These are phyloP conservation scores for Diorhabda elongata DNA, from an alignment of 1,140 invertebrate genomes.

Conservation along the genomic window DNA sequence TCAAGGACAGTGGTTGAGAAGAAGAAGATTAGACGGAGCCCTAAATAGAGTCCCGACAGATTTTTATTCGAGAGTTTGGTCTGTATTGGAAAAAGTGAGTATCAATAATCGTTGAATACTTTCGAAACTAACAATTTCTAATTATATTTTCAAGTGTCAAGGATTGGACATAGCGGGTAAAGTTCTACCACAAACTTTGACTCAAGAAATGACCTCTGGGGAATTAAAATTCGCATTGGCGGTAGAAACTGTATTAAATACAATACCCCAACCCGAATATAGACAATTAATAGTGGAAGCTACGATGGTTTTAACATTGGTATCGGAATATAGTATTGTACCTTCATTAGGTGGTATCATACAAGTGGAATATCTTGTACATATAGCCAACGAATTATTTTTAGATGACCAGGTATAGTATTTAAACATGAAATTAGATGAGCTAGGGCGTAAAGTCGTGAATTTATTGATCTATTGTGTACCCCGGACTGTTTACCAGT, in stretches of 20 bases:
- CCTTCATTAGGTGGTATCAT: conserved; percentile 76
- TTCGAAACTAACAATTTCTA: no score
- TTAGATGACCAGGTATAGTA: conserved; percentile 84
- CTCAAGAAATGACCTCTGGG: conserved; percentile 97
- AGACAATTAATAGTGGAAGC: conserved; percentile 96
- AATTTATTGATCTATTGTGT: no score
- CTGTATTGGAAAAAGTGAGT: conserved; percentile 78
- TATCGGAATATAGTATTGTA: conserved; percentile 84
- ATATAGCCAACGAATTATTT: conserved; percentile 92
- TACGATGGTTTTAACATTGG: conserved; percentile 89
- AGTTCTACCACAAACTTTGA: conserved; percentile 83
- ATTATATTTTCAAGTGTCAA: conserved; percentile 67
- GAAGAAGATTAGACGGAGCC: conserved; percentile 91
- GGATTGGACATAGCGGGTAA: conserved; percentile 86
- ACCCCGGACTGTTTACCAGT: no score
- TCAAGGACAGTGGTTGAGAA: conserved; percentile 94
- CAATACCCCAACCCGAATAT: conserved; percentile 97
- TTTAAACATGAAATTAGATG: no score
- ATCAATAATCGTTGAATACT: not conserved
- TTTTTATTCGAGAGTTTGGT: conserved; percentile 95
- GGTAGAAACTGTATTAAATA: conserved; percentile 96
- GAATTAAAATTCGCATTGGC: conserved; percentile 98
- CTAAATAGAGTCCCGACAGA: conserved; percentile 94
- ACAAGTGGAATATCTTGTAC: conserved; percentile 87
- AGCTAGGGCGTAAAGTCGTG: no score